phyloP scores from a whole-genome alignment of 2,888 invertebrate species.

The Melanostoma mellinum region DNA sequence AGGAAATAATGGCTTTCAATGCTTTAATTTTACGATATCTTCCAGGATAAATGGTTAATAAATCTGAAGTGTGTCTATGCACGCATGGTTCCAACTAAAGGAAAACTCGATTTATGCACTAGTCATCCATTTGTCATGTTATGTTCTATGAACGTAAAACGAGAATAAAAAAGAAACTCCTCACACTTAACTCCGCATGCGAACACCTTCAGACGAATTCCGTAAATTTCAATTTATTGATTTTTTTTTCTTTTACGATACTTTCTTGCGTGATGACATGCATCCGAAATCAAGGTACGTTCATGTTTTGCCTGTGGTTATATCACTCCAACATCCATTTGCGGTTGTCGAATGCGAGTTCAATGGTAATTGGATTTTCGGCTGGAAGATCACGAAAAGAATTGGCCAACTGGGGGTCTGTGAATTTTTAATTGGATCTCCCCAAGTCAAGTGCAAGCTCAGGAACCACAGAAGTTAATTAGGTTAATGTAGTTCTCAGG shows the following conservation, averaged over 20 bases:
- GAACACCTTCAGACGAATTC: constrained; percentile 7
- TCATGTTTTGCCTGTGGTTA: constrained; percentile 15
- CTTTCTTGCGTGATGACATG: constrained; percentile 53
- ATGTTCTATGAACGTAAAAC: background rate
- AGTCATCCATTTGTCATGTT: background rate
- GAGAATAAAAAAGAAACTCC: background rate
- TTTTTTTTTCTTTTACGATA: background rate
- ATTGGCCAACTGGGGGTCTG: constrained; percentile 8
- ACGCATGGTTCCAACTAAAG: background rate
- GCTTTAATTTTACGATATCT: background rate
- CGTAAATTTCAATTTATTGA: background rate
- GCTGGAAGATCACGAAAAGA: background rate
- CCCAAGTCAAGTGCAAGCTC: background rate
- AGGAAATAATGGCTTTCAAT: background rate
- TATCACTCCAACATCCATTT: constrained; percentile 41
- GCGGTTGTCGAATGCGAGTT: constrained; percentile 30
- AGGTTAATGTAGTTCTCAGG: constrained; percentile 25
- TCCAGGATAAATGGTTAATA: background rate
- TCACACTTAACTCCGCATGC: background rate
- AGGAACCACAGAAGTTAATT: constrained; percentile 20
- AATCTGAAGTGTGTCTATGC: background rate
- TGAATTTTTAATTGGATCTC: constrained; percentile 37
- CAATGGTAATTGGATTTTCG: constrained; percentile 44
- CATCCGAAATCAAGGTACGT: constrained; percentile 15
- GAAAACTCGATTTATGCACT: no score